Evolutionary conservation across 2,113 vertebrate genomes (phyloP), one percentile per base, ranked within the genome.

Genomic region (Apeltes quadracus): DNA sequence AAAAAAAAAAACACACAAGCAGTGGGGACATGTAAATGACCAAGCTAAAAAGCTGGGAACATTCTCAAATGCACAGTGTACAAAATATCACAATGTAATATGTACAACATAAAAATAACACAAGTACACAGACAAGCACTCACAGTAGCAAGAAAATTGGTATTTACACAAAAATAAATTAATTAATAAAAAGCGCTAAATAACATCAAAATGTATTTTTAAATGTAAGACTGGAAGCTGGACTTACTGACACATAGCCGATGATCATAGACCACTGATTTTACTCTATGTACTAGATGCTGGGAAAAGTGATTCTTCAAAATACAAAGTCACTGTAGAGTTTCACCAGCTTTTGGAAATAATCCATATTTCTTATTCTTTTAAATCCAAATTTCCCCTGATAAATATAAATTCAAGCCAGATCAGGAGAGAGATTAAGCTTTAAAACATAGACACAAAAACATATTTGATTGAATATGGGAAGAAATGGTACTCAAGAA

Each of bases 21-120:
- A 79, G 78, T 57, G 63, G 59, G 67, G 80, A 81, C 61, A 29
- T 51, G 69, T 53, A 70, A 70, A 80, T 62, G 76, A 85, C 72
- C 76, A 72, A 77, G 82, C 70, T 69, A 61, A 85, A 71, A 87
- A 83, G 73, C 75, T 83, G 84, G 84, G 89, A 75, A 83, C 82
- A 81, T 84, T 88, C 84, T 81, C 78, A 92, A 91, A 89, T 85
- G 88, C 68, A 84, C 77, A 82, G 88, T 90, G 81, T 91, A 91
- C 87, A 92, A 93, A 93, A 92, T 83, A 84, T 83, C 92, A 93
- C 93, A 84, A 88, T 84, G 82, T 84, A 87, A 83, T 90, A 89
- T 92, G 71, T 90, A 92, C 84, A 92, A 83, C 87, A 87, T 72
- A 87, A 85, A 89, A 86, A 81, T 36, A 77, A 89, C 69, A 90